Conservation (phyloP, 2,113 vertebrate species). For the Benitochromis conjunctus region DNA sequence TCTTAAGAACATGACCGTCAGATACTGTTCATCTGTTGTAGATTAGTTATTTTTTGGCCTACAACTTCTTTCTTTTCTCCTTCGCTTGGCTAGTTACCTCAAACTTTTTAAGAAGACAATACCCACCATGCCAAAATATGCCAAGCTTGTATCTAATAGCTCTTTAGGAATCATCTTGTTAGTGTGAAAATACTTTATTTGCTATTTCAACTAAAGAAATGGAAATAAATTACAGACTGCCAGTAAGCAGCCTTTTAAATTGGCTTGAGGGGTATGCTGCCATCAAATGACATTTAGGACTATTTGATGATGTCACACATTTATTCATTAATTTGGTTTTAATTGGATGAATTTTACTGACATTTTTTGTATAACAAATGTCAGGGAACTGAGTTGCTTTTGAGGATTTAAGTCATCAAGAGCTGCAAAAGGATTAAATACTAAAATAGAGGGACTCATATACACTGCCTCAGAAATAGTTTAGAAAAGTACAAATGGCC, state of each 20-base stretch:
- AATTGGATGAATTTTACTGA: not conserved
- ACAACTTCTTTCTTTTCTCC: not conserved
- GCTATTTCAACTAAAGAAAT: not conserved
- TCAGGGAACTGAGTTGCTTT: not conserved
- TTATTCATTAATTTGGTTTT: not conserved
- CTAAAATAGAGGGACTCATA: not conserved
- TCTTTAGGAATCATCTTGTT: not conserved
- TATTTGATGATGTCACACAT: not conserved
- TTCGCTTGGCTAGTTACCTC: not conserved
- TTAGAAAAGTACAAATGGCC: not conserved
- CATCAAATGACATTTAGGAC: not conserved
- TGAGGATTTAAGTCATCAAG: not conserved
- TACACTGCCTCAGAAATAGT: not conserved
- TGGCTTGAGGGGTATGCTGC: not conserved
- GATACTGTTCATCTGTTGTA: not conserved
- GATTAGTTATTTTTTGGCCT: not conserved
- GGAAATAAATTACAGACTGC: not conserved
- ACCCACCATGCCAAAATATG: not conserved
- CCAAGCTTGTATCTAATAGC: not conserved
- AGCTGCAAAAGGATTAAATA: not conserved
- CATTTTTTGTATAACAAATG: not conserved
- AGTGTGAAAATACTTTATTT: not conserved
- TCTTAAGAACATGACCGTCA: not conserved
- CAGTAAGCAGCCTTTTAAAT: not conserved
- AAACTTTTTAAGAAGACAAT: not conserved